These are phyloP conservation scores for Spinus olivaceus DNA, from an alignment of 2,797 vertebrate species.

Conservation along the genomic window DNA sequence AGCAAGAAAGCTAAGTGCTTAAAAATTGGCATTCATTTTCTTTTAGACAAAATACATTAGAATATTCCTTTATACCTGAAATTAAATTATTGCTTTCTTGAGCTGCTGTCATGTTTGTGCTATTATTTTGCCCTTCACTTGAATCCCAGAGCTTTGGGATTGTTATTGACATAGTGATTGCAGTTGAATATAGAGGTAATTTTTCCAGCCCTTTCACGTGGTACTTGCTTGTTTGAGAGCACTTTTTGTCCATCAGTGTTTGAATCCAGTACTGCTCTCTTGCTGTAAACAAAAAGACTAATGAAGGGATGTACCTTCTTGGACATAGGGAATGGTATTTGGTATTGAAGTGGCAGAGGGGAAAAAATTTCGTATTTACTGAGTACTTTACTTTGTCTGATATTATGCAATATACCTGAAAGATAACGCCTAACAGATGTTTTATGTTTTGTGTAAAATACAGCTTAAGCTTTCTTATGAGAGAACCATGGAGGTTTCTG, in stretches of 20 bases:
- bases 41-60: neutral
- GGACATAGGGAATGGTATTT: neutral
- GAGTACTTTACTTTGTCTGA: neutral
- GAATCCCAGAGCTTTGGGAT: neutral
- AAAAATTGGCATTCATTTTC: neutral
- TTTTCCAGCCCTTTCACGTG: neutral
- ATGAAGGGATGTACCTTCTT: neutral
- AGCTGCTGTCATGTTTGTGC: neutral
- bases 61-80: neutral
- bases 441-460: neutral
- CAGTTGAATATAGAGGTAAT: neutral
- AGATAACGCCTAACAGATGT: neutral
- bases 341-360: neutral
- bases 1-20: neutral
- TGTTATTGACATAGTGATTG: neutral
- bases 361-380: neutral
- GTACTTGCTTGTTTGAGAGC: neutral
- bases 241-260: neutral
- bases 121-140: conserved; percentile 5
- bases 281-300: neutral
- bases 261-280: neutral
- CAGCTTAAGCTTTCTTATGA: neutral
- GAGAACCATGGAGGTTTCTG: neutral
- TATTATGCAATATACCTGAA: neutral
- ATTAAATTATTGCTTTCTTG: neutral